Evolutionary conservation across 2,888 invertebrate species (phyloP).

Genomic region (Chouioia cunea): DNA sequence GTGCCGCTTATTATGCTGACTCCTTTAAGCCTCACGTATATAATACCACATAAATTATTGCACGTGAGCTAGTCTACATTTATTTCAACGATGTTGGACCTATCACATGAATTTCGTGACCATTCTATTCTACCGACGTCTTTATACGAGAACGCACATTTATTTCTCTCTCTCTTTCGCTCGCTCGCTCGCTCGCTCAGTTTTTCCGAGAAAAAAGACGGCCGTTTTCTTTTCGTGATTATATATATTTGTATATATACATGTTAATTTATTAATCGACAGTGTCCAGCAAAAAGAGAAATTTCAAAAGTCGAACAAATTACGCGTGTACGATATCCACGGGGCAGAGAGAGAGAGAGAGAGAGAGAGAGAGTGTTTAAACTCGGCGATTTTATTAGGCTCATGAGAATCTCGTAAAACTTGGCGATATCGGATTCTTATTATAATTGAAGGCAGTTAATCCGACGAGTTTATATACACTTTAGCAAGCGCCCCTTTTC

Average conservation of each 20-base stretch:
- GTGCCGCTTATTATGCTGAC: slow-evolving; percentile 31
- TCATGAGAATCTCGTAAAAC: slow-evolving; percentile 22
- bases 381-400: slow-evolving; percentile 41
- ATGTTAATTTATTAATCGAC: slow-evolving; percentile 39
- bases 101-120: too few relatives aligned
- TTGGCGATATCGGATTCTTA: slow-evolving; percentile 27
- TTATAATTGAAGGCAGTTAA: slow-evolving; percentile 42
- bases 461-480: slow-evolving; percentile 33
- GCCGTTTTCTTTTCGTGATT: too few relatives aligned
- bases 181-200: too few relatives aligned
- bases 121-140: too few relatives aligned
- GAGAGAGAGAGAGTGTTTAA: slow-evolving; percentile 22
- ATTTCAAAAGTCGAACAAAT: too few relatives aligned
- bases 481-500: slow-evolving; percentile 24
- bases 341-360: not conserved
- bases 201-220: too few relatives aligned
- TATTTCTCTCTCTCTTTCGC: too few relatives aligned
- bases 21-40: slow-evolving; percentile 7
- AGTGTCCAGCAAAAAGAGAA: too few relatives aligned
- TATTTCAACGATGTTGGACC: slow-evolving; percentile 60
- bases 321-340: not conserved
- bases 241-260: too few relatives aligned
- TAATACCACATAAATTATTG: slow-evolving; percentile 35
- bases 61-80: slow-evolving; percentile 59
- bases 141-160: too few relatives aligned